Evolutionary conservation across 2,113 vertebrate genomes (phyloP).

Genomic region (Pseudopodoces humilis): DNA sequence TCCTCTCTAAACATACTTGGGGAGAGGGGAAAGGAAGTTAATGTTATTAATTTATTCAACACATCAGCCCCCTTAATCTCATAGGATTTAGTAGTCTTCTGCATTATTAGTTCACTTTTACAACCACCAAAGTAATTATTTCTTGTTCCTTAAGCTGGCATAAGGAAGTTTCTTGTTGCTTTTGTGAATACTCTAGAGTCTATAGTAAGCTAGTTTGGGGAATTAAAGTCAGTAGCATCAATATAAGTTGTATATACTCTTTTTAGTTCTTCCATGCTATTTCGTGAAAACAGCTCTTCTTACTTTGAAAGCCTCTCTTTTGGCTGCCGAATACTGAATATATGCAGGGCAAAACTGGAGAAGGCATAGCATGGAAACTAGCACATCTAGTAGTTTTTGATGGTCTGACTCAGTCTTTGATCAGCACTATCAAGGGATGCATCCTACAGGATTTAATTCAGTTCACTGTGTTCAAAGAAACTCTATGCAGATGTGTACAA

Average conservation of each 20-base stretch:
- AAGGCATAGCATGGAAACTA: neutral
- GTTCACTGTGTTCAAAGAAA: neutral
- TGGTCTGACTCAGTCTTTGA: neutral
- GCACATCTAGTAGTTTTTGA: neutral
- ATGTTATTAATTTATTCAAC: conserved; percentile 5
- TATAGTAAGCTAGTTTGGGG: neutral
- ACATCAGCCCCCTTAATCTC: neutral
- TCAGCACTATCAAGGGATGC: neutral
- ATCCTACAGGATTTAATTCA: neutral
- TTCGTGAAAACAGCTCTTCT: neutral
- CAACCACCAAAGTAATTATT: neutral
- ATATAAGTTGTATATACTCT: neutral
- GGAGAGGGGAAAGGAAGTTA: neutral
- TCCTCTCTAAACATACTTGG: neutral
- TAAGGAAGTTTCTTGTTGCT: conserved; percentile 1
- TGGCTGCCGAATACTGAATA: neutral
- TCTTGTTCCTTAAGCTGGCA: neutral
- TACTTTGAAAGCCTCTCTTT: neutral
- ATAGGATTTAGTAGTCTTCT: neutral
- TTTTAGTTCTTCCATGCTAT: neutral
- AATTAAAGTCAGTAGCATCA: neutral
- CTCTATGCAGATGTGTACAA: neutral
- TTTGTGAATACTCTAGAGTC: neutral
- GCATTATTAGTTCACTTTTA: conserved; percentile 3
- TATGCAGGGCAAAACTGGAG: neutral